Evolutionary conservation across 2,797 vertebrate species (phyloP).

Genomic region (Synaphobranchus kaupii): DNA sequence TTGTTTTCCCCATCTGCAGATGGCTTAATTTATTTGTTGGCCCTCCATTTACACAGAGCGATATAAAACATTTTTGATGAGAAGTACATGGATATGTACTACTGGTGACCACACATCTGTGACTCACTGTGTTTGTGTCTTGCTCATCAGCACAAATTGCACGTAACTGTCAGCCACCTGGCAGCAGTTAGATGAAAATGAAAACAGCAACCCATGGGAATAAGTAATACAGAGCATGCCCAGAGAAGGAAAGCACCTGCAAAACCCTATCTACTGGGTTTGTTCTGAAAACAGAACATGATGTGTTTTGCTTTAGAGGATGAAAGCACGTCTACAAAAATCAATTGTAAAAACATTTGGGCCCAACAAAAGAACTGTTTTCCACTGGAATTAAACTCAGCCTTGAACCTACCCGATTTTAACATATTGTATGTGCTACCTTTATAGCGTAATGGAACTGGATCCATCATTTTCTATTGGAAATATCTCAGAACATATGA

Average conservation of each 20-base stretch:
- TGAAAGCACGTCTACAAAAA: slow-evolving; percentile 4
- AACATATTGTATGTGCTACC: not conserved
- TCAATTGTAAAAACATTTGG: slow-evolving; percentile 1
- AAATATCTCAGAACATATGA: not conserved
- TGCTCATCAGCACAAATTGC: slow-evolving; percentile 2
- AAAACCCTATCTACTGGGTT: not conserved
- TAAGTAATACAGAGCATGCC: not conserved
- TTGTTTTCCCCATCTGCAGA: not conserved
- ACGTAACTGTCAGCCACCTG: slow-evolving; percentile 12
- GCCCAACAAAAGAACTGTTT: not conserved
- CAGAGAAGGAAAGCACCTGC: not conserved
- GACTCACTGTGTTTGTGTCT: slow-evolving; percentile 12
- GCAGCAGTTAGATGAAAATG: slow-evolving; percentile 6
- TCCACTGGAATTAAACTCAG: not conserved
- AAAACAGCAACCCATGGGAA: not conserved
- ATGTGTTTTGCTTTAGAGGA: slow-evolving; percentile 10
- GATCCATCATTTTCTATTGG: not conserved
- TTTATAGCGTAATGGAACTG: not conserved
- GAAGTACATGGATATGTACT: not conserved
- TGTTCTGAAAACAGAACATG: slow-evolving; percentile 17
- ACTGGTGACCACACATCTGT: slow-evolving; percentile 11
- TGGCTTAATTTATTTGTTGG: slow-evolving; percentile 9
- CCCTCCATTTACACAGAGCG: not conserved
- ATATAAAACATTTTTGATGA: slow-evolving; percentile 4
- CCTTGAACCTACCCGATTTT: not conserved